phyloP scores from a whole-genome alignment of 2,113 vertebrate species.

The Pseudonaja textilis region DNA sequence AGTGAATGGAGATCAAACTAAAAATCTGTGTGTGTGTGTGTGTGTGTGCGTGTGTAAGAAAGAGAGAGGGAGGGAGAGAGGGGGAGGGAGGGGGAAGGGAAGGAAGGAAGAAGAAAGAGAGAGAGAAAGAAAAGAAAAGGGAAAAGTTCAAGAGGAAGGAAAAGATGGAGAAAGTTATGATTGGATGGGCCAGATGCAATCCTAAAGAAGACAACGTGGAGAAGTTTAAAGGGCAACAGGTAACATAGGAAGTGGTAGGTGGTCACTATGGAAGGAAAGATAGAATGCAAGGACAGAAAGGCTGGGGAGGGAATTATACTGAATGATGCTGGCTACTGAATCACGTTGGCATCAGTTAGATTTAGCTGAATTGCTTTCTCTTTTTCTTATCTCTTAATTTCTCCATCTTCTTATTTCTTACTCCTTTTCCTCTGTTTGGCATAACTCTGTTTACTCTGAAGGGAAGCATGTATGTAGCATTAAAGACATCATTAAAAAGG shows the following conservation, averaged over 20 bases:
- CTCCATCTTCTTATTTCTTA: background rate
- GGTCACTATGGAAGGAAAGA: background rate
- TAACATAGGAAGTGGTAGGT: background rate
- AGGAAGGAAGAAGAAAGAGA: too few relatives aligned
- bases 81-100: too few relatives aligned
- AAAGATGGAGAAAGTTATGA: background rate
- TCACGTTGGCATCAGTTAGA: background rate
- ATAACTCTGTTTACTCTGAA: background rate
- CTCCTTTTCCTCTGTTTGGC: background rate
- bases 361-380: background rate
- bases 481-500: background rate
- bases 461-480: background rate
- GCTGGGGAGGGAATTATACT: background rate
- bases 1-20: background rate
- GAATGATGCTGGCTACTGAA: background rate
- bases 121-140: background rate
- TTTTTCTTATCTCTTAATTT: background rate
- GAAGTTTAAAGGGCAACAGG: background rate
- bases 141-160: background rate
- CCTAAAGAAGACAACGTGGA: background rate
- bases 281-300: background rate
- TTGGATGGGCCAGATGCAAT: background rate
- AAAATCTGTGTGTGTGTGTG: background rate
- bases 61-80: too few relatives aligned
- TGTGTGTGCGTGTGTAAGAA: too few relatives aligned